Evolutionary conservation across 2,888 invertebrate genomes (phyloP), one percentile per base, ranked within the genome.

Genomic region (Oxystoma pomonae): DNA sequence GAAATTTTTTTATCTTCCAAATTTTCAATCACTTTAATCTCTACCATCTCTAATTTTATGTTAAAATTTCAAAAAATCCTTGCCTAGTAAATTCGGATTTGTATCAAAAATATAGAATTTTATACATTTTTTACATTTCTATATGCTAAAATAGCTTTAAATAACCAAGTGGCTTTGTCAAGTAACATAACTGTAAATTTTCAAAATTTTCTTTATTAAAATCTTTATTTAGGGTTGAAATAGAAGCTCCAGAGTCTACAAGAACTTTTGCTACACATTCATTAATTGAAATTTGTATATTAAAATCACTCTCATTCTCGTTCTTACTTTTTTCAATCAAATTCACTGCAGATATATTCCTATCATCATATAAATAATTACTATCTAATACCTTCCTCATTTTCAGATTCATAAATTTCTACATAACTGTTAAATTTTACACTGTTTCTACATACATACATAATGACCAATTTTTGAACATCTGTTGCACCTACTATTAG

Each of bases 61-160:
- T 59, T 59, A 17, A 60, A 60, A 16, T 16, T 60, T 17, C 1
- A 60, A 17, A 17, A 60, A 60, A 60, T 60, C 60, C 16, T 55
- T 51, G n/a, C 60, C 55, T 20, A 59, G 20, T 12, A 53, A 16
- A 59, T 55, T 59, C 21, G 60, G 60, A 17, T 21, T 22, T 21
- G 52, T 53, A 18, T 60, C 21, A 7, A 35, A 20, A 9, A 60
- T 35, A 55, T 60, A 60, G 16, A 20, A 55, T 57, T 2, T 57
- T 2, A 57, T 20, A 19, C 16, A 16, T 17, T 20, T 57, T 57
- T 16, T 2, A 16, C 57, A 57, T 35, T 35, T 35, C 12, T 35
- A 35, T 35, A 7, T 35, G 35, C 12, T 3, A 3, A 35, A 35
- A 35, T 35, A 35, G 35, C 12, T 35, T 35, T 35, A 35, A 7